Conservation (phyloP, 2,797 vertebrate genomes). For the Pangasius djambal region DNA sequence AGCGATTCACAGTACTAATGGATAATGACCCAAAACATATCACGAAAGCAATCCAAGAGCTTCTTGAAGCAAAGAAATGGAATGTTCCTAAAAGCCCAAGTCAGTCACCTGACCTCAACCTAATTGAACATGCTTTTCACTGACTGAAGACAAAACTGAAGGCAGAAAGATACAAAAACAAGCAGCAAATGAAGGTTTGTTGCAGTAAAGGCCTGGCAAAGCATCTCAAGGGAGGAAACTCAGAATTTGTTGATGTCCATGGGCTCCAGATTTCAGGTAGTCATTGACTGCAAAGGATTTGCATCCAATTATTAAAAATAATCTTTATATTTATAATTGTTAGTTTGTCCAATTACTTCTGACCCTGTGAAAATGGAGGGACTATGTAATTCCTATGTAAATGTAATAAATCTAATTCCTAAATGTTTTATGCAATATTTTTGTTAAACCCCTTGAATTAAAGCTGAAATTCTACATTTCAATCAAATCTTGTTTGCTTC, state of each 20-base stretch:
- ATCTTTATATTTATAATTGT: neutral
- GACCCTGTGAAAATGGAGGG: neutral
- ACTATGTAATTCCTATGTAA: no score
- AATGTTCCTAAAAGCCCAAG: neutral
- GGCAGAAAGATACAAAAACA: neutral
- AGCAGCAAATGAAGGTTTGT: neutral
- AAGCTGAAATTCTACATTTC: neutral
- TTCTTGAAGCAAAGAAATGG: neutral
- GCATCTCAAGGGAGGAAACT: neutral
- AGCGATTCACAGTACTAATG: neutral
- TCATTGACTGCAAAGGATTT: neutral
- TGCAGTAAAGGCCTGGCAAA: neutral
- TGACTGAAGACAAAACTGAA: neutral
- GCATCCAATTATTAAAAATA: neutral
- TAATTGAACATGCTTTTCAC: neutral
- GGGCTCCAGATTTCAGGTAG: neutral
- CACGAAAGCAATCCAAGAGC: neutral
- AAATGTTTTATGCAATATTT: neutral
- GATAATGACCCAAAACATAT: neutral
- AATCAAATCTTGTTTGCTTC: neutral
- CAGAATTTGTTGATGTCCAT: neutral
- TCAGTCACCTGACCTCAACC: neutral
- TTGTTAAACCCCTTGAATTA: neutral
- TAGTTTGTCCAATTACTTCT: neutral
- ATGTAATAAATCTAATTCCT: neutral